phyloP scores from a whole-genome alignment of 2,113 vertebrate species.

The Nycticorax nycticorax region DNA sequence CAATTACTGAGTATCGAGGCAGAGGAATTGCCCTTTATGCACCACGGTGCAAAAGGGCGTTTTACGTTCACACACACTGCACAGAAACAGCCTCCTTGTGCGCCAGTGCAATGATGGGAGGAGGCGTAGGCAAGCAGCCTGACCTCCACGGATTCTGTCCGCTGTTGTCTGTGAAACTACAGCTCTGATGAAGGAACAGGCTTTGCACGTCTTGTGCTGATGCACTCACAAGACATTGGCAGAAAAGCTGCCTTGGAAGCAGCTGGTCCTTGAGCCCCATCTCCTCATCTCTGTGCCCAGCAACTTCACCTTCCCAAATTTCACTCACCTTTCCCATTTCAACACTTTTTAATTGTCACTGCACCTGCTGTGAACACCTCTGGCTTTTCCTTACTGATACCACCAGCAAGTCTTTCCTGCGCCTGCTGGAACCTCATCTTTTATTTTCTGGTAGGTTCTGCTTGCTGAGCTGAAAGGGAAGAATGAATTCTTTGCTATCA shows the following conservation, averaged over 20 bases:
- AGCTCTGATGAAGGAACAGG: neutral
- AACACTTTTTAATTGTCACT: neutral
- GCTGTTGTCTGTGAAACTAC: neutral
- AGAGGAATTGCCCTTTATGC: neutral
- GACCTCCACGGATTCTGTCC: neutral
- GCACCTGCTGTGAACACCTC: neutral
- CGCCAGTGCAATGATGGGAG: neutral
- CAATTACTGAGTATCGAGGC: fast-evolving
- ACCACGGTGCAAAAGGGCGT: neutral
- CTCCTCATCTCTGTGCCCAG: neutral
- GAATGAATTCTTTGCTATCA: constrained; percentile 91
- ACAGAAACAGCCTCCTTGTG: neutral
- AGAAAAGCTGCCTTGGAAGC: neutral
- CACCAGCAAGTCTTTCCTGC: neutral
- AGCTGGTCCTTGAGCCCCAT: neutral
- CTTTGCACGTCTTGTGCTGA: neutral
- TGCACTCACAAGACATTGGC: neutral
- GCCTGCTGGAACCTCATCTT: fast-evolving
- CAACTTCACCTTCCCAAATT: neutral
- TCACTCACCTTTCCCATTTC: neutral
- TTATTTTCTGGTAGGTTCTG: constrained; percentile 79
- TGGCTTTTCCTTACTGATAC: neutral
- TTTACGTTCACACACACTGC: neutral
- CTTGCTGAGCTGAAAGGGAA: constrained; percentile 92
- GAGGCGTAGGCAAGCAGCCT: neutral